A percentile compares a stretch with the other conserved stretches of the same genome.
Conservation (phyloP, 1,140 invertebrate genomes). For the Lucilia cuprina region DNA sequence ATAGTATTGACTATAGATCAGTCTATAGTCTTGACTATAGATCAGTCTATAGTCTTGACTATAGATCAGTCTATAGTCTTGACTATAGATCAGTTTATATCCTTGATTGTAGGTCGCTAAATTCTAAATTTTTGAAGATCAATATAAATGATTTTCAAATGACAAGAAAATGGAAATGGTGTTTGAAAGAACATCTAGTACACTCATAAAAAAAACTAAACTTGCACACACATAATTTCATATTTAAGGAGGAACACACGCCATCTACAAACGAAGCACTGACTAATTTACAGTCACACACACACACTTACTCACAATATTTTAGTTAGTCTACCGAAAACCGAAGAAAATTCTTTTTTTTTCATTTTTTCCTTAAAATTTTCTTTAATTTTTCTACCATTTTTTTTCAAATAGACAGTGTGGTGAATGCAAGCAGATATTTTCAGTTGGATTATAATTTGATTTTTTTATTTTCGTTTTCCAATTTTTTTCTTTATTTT, state of each 20-base stretch:
- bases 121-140: too few species aligned
- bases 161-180: neutral
- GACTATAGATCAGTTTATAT: too few species aligned
- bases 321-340: neutral
- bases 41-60: too few species aligned
- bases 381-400: neutral
- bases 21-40: too few species aligned
- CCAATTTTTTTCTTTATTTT: constrained; percentile 12
- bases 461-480: constrained; percentile 24
- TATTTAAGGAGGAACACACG: neutral
- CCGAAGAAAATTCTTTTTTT: neutral
- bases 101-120: too few species aligned
- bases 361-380: neutral
- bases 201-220: neutral
- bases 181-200: neutral
- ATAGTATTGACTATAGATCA: too few species aligned
- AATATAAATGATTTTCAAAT: too few species aligned
- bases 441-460: constrained; percentile 37
- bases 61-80: too few species aligned
- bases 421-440: neutral
- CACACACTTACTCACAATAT: neutral
- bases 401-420: neutral
- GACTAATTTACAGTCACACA: constrained; percentile 36
- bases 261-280: neutral
- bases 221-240: neutral